These are phyloP conservation scores for Python bivittatus DNA, from an alignment of 2,113 vertebrate genomes.

Conservation along the genomic window DNA sequence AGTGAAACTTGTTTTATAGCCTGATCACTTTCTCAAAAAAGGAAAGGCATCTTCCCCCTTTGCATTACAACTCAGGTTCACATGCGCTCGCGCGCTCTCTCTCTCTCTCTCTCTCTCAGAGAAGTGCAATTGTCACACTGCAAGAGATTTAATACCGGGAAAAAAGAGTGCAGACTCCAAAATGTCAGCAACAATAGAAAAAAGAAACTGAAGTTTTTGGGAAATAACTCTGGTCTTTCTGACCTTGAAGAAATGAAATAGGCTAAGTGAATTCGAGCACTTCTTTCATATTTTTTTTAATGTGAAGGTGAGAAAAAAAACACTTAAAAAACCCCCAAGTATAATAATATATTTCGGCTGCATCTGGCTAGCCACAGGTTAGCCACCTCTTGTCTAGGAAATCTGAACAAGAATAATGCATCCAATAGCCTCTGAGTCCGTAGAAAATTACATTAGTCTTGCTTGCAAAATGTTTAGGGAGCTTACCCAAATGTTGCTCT, in stretches of 20 bases:
- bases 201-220: not conserved
- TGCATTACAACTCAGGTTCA: not conserved
- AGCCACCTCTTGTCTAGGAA: not conserved
- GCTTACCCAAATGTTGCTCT: not conserved
- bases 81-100: not conserved
- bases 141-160: not conserved
- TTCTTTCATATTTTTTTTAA: not conserved
- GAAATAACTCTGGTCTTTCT: not conserved
- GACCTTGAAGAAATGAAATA: constrained; percentile 12
- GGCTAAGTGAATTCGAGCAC: not conserved
- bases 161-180: constrained; percentile 2
- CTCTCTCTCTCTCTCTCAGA: not conserved
- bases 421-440: not conserved
- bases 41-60: not conserved
- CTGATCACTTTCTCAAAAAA: not conserved
- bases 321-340: not conserved
- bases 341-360: not conserved
- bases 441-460: not conserved
- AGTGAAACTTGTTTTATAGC: not conserved
- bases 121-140: not conserved
- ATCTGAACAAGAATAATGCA: not conserved
- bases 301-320: not conserved
- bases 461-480: not conserved
- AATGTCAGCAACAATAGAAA: constrained; percentile 3
- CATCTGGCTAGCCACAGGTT: not conserved